Conservation (phyloP, 2,113 vertebrate genomes). For the Mohoua ochrocephala region DNA sequence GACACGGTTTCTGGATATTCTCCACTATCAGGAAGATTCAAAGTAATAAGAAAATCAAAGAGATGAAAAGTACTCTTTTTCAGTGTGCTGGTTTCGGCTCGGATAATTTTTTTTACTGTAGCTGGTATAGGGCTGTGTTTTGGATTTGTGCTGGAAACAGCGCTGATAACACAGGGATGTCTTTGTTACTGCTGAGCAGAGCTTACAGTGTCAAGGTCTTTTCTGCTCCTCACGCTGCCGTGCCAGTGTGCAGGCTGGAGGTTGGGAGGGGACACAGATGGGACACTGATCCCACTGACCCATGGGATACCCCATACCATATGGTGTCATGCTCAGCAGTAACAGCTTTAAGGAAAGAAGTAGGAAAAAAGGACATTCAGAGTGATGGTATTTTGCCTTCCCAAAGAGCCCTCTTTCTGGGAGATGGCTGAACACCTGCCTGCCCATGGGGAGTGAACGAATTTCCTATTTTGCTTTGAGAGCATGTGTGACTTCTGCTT, state of each 20-base stretch:
- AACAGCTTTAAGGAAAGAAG: not conserved
- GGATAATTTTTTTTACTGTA: not conserved
- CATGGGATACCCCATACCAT: not conserved
- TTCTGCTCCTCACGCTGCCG: not conserved
- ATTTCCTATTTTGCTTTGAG: not conserved
- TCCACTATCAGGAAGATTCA: not conserved
- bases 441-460: not conserved
- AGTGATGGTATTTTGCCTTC: not conserved
- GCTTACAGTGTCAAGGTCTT: not conserved
- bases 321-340: accelerated
- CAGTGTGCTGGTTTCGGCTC: not conserved
- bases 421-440: not conserved
- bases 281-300: not conserved
- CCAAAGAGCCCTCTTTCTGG: not conserved
- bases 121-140: not conserved
- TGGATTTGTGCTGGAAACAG: not conserved
- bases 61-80: not conserved
- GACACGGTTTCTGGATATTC: not conserved
- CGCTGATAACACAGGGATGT: not conserved
- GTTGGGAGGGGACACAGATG: not conserved
- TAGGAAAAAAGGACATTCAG: accelerated
- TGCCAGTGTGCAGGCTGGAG: accelerated
- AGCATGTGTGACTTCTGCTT: not conserved
- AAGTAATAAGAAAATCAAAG: not conserved
- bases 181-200: not conserved